Percentiles rank a stretch among this genome's conserved stretches.
These are phyloP conservation scores for Zaprionus lineosus DNA, from an alignment of 2,888 invertebrate species.

Conservation along the genomic window DNA sequence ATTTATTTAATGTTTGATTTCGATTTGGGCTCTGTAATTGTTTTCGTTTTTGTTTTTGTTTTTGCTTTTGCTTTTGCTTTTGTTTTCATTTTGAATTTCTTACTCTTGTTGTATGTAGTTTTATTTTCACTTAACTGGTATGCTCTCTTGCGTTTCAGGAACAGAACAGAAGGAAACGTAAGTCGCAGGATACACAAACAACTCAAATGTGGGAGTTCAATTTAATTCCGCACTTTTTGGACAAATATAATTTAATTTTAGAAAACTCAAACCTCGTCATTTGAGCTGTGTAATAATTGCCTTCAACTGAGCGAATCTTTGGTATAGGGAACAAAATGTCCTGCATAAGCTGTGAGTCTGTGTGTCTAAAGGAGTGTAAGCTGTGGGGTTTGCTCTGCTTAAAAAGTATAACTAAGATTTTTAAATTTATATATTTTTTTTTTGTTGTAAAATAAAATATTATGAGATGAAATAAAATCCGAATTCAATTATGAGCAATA, in stretches of 20 bases:
- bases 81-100: conserved; percentile 2
- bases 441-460: neutral
- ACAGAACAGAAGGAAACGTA: conserved; percentile 15
- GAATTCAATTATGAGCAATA: conserved; percentile 23
- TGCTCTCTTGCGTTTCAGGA: conserved; percentile 36
- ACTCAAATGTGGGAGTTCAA: too few species aligned
- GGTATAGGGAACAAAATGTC: too few species aligned
- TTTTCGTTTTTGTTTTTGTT: neutral
- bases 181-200: neutral
- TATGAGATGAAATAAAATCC: conserved; percentile 8
- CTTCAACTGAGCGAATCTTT: too few species aligned
- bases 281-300: too few species aligned
- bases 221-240: too few species aligned
- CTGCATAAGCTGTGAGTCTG: too few species aligned
- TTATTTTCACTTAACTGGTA: conserved; percentile 27
- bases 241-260: too few species aligned
- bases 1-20: conserved; percentile 7
- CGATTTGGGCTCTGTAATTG: too few species aligned
- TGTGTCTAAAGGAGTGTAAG: too few species aligned
- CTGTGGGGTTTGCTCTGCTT: too few species aligned
- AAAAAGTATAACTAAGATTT: neutral
- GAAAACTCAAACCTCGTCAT: too few species aligned
- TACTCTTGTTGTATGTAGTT: conserved; percentile 3
- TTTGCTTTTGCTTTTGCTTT: too few species aligned
- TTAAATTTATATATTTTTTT: neutral